These are phyloP conservation scores for Luperina testacea DNA, from an alignment of 2,888 invertebrate species.

Conservation along the genomic window DNA sequence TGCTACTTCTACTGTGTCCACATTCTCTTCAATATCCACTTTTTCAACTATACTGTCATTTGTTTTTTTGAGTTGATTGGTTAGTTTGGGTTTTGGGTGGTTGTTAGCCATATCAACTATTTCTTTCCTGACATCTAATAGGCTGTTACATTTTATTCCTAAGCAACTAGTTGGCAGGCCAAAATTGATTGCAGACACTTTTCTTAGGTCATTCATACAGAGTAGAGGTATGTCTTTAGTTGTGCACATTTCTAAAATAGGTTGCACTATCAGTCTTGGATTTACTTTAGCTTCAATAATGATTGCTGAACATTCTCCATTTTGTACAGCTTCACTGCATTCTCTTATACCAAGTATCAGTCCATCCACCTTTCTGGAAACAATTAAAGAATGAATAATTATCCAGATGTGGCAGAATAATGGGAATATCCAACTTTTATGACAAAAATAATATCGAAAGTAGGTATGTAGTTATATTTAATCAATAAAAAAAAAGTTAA, in stretches of 20 bases:
- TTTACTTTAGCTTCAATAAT: conserved; percentile 83
- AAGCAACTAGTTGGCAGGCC: conserved; percentile 85
- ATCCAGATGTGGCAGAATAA: not conserved
- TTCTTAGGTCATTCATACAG: conserved; percentile 81
- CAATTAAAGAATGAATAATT: not conserved
- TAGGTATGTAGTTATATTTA: not conserved
- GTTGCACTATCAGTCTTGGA: conserved; percentile 83
- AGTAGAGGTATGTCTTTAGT: conserved; percentile 77
- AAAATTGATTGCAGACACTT: conserved; percentile 73
- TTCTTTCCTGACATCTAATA: conserved; percentile 70
- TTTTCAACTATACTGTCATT: conserved; percentile 36
- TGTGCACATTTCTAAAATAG: conserved; percentile 80
- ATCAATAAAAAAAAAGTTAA: not conserved
- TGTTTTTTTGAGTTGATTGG: conserved; percentile 17
- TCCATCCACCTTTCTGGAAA: conserved; percentile 81
- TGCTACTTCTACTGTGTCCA: conserved; percentile 4
- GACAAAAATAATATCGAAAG: not conserved
- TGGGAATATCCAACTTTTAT: not conserved
- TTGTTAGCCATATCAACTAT: conserved; percentile 72
- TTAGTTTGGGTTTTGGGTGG: conserved; percentile 59
- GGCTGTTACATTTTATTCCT: conserved; percentile 75
- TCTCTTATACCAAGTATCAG: conserved; percentile 84
- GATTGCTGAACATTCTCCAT: conserved; percentile 77
- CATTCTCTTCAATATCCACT: conserved; percentile 51
- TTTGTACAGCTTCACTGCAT: conserved; percentile 74